Conservation (phyloP, 2,888 invertebrate species). For the Euplagia quadripunctaria region DNA sequence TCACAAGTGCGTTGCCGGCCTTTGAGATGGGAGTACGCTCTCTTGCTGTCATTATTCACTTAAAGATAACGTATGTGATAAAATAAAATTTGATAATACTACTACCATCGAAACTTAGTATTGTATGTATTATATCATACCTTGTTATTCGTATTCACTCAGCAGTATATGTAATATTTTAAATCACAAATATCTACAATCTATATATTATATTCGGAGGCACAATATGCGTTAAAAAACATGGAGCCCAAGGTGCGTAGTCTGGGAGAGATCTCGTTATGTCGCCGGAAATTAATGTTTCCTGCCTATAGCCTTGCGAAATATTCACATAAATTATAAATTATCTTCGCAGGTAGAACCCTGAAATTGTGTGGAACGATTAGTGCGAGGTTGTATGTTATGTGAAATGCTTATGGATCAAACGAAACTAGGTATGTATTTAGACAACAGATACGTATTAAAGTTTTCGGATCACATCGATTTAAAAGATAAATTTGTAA, state of each 20-base stretch:
- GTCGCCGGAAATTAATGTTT: conserved; percentile 71
- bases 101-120: too few species aligned
- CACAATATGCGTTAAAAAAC: conserved; percentile 41
- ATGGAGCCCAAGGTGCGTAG: conserved; percentile 52
- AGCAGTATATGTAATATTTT: background rate
- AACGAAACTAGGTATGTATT: background rate
- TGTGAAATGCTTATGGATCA: background rate
- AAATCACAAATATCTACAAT: background rate
- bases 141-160: background rate
- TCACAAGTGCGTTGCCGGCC: too few species aligned
- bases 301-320: conserved; percentile 53
- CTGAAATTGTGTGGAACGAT: conserved; percentile 46
- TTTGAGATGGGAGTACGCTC: too few species aligned
- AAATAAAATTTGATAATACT: too few species aligned
- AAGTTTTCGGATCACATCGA: too few species aligned
- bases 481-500: too few species aligned
- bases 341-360: conserved; percentile 46
- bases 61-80: too few species aligned
- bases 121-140: too few species aligned
- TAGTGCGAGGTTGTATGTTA: conserved; percentile 21
- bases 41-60: too few species aligned
- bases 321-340: conserved; percentile 58
- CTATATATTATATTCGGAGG: background rate
- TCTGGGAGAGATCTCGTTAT: conserved; percentile 61
- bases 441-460: background rate